These are phyloP conservation scores for Eilema griseolum DNA, from an alignment of 2,888 invertebrate species.

Conservation along the genomic window DNA sequence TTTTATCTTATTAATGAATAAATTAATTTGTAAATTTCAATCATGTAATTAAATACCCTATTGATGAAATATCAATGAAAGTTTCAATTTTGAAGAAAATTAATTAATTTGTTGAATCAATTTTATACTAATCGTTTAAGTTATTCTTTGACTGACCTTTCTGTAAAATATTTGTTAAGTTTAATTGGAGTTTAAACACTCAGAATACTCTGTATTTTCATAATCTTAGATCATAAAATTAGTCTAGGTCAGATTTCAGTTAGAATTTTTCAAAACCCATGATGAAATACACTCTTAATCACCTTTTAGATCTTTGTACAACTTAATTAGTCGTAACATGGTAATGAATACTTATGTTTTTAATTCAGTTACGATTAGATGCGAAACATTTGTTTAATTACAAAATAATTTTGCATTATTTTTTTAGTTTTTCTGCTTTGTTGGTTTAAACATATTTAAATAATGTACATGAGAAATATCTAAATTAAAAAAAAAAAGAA, in stretches of 20 bases:
- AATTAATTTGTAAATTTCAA: not conserved
- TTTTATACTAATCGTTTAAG: constrained; percentile 24
- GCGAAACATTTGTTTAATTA: too few species aligned
- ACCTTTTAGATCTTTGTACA: too few species aligned
- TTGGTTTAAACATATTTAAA: too few species aligned
- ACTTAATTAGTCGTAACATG: not conserved
- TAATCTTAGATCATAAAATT: not conserved
- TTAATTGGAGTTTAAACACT: constrained; percentile 36
- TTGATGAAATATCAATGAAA: constrained; percentile 8
- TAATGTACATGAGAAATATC: too few species aligned
- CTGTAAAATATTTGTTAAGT: constrained; percentile 31
- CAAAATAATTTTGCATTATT: too few species aligned
- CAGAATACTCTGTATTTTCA: constrained; percentile 13
- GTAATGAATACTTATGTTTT: not conserved
- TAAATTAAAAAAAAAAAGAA: too few species aligned
- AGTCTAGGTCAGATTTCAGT: not conserved
- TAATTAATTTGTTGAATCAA: constrained; percentile 10
- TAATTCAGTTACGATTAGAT: too few species aligned
- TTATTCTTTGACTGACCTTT: constrained; percentile 28
- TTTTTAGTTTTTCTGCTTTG: too few species aligned
- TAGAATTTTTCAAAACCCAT: not conserved
- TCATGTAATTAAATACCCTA: constrained; percentile 1
- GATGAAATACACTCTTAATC: not conserved
- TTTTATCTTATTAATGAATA: not conserved
- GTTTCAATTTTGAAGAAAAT: not conserved